Evolutionary conservation across 2,113 vertebrate genomes (phyloP).

Genomic region (Laticauda colubrina): DNA sequence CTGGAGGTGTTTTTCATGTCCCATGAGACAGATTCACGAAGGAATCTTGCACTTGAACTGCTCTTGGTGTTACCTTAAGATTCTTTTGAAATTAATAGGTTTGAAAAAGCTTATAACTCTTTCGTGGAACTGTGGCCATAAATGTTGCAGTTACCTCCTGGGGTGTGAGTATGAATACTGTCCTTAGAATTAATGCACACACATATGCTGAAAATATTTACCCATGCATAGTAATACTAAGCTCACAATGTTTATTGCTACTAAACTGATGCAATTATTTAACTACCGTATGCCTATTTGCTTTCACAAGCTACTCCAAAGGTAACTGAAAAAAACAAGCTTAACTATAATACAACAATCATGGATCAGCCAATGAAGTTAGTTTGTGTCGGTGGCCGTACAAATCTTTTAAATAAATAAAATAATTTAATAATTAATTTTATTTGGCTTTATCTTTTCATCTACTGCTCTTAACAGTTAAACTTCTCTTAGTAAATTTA

Average conservation of each 20-base stretch:
- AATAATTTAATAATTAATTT: slow-evolving; percentile 35
- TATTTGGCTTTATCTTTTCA: slow-evolving; percentile 28
- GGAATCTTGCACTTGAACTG: background rate
- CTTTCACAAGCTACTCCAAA: slow-evolving; percentile 35
- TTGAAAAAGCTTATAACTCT: background rate
- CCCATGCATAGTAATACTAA: slow-evolving; percentile 22
- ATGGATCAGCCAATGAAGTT: slow-evolving; percentile 20
- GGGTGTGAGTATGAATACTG: background rate
- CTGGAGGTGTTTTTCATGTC: background rate
- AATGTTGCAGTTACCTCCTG: background rate
- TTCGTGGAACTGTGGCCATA: background rate
- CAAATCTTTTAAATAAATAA: background rate
- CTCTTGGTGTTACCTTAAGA: background rate
- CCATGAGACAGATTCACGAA: background rate
- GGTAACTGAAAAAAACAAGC: slow-evolving; percentile 34
- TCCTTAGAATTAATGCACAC: slow-evolving; percentile 25
- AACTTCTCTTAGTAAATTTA: background rate
- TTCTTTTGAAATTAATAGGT: background rate
- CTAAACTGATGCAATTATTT: slow-evolving; percentile 23
- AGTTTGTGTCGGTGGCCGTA: background rate
- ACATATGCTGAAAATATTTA: slow-evolving; percentile 1
- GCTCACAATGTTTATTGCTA: slow-evolving; percentile 27
- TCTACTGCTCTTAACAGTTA: slow-evolving; percentile 40
- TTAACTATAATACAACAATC: slow-evolving; percentile 54
- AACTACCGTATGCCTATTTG: slow-evolving; percentile 29